Conservation (phyloP, 2,797 vertebrate genomes). For the Mycteria americana region DNA sequence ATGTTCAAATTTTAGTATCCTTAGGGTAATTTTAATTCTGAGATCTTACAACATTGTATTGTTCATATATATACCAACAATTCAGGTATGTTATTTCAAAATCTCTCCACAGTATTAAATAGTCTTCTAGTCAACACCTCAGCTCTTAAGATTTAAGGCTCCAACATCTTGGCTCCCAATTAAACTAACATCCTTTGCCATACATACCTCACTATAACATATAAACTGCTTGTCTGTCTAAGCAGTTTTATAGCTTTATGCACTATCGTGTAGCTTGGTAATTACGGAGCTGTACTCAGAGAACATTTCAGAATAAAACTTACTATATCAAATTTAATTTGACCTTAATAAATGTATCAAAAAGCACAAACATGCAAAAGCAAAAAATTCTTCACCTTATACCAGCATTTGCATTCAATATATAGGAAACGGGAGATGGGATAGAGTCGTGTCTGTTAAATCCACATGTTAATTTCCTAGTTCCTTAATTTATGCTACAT, state of each 20-base stretch:
- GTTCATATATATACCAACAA: constrained; percentile 37
- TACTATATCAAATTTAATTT: constrained; percentile 73
- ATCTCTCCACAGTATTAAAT: constrained; percentile 42
- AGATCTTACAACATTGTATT: constrained; percentile 27
- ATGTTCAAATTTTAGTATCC: neutral
- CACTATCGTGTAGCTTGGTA: constrained; percentile 59
- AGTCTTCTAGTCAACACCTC: neutral
- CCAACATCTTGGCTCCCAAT: constrained; percentile 68
- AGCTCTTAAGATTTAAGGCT: constrained; percentile 71
- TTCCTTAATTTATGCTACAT: neutral
- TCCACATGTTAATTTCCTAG: constrained; percentile 45
- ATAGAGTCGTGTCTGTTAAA: constrained; percentile 40
- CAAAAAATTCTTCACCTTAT: constrained; percentile 44
- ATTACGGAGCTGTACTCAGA: constrained; percentile 71
- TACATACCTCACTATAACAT: constrained; percentile 64
- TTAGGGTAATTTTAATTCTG: constrained; percentile 25
- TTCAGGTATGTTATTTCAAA: constrained; percentile 53
- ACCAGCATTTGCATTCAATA: constrained; percentile 31
- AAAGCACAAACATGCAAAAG: constrained; percentile 57
- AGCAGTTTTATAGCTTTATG: constrained; percentile 73
- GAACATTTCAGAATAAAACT: constrained; percentile 69
- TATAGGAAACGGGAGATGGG: constrained; percentile 43
- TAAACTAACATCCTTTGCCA: constrained; percentile 72
- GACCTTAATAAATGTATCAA: constrained; percentile 63
- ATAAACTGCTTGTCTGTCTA: constrained; percentile 72